Evolutionary conservation across 2,113 vertebrate species (phyloP).

Genomic region (Dissostichus mawsoni): DNA sequence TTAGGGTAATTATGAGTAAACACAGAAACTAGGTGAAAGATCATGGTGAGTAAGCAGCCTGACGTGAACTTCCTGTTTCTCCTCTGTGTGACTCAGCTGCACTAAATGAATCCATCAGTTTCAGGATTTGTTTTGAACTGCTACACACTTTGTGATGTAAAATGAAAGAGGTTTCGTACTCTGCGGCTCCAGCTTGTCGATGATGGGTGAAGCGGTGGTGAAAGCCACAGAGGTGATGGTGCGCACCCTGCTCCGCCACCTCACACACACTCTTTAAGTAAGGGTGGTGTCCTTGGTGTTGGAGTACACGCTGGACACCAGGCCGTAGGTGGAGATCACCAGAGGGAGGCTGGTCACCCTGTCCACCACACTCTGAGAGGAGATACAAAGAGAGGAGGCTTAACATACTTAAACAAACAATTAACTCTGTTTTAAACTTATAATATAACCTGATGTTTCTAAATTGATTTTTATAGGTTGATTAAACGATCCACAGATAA

Average conservation of each 20-base stretch:
- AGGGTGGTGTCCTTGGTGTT: slow-evolving; percentile 92
- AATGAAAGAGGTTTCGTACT: slow-evolving; percentile 82
- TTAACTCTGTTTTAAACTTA: not conserved
- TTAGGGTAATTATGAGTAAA: not conserved
- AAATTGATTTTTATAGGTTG: too few species aligned
- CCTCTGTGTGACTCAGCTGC: slow-evolving; percentile 33
- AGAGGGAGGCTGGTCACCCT: slow-evolving; percentile 91
- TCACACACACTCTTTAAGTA: slow-evolving; percentile 89
- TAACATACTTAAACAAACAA: not conserved
- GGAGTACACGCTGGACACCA: slow-evolving; percentile 88
- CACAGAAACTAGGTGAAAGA: slow-evolving; percentile 56
- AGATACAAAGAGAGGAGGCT: not conserved
- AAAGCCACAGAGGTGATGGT: slow-evolving; percentile 88
- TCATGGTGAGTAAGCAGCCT: slow-evolving; percentile 3
- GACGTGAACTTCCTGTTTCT: slow-evolving; percentile 41
- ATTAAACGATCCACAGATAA: too few species aligned
- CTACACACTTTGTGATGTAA: too few species aligned
- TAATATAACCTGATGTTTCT: not conserved
- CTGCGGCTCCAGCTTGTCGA: slow-evolving; percentile 92
- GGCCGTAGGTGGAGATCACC: slow-evolving; percentile 91
- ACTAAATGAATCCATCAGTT: not conserved
- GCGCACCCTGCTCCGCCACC: slow-evolving; percentile 88
- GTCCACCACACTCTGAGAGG: slow-evolving; percentile 88
- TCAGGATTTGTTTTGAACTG: not conserved
- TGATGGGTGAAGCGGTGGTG: slow-evolving; percentile 88